Evolutionary conservation across 2,797 vertebrate genomes (phyloP).

Genomic region (Acrocephalus scirpaceus): DNA sequence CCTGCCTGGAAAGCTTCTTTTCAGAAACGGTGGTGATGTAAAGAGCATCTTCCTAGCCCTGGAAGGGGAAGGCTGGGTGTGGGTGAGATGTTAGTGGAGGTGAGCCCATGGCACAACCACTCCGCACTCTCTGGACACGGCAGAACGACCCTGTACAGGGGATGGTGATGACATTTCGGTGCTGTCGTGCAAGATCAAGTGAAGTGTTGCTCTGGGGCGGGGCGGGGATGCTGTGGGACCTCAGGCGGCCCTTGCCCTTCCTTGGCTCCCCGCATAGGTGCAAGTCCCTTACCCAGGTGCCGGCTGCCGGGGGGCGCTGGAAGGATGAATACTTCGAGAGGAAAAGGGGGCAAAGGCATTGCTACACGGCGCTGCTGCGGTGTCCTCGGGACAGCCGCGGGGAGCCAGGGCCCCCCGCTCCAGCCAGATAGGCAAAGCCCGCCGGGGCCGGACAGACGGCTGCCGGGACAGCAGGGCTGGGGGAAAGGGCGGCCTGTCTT

Average conservation of each 20-base stretch:
- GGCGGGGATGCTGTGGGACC: not conserved
- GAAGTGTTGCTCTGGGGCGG: not conserved
- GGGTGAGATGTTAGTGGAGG: not conserved
- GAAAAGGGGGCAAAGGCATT: not conserved
- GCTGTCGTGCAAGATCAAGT: not conserved
- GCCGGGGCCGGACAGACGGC: not conserved
- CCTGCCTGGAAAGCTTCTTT: not conserved
- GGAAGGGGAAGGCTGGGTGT: not conserved
- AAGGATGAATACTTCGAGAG: not conserved
- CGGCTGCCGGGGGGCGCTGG: not conserved
- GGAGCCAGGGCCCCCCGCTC: not conserved
- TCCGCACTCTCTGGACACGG: not conserved
- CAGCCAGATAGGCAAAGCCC: not conserved
- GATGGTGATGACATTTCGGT: not conserved
- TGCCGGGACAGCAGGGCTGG: not conserved
- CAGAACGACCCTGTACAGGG: not conserved
- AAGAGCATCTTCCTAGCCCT: not conserved
- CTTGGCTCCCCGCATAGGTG: not conserved
- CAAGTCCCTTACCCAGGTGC: not conserved
- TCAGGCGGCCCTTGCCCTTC: not conserved
- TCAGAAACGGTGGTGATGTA: not conserved
- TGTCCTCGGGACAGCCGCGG: not conserved
- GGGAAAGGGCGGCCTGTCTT: not conserved
- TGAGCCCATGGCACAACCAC: not conserved
- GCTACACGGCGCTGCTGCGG: not conserved